phyloP scores from a whole-genome alignment of 2,797 vertebrate genomes.

The Tadarida brasiliensis region DNA sequence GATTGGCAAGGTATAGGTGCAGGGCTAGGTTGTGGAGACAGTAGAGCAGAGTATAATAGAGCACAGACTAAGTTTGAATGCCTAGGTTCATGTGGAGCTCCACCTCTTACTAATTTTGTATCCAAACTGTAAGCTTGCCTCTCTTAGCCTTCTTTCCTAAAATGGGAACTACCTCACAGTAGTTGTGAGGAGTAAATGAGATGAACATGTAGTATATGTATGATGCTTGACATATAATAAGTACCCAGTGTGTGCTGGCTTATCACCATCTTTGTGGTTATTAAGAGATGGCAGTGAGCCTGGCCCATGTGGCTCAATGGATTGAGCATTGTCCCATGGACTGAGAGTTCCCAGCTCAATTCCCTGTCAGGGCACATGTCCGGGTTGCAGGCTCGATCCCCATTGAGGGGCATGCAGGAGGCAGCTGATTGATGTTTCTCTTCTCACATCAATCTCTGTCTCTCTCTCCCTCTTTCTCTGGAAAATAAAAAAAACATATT shows the following conservation, averaged over 20 bases:
- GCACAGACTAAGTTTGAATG: neutral
- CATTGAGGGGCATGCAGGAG: too few relatives aligned
- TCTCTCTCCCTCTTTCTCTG: too few relatives aligned
- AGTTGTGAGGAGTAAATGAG: slow-evolving; percentile 15
- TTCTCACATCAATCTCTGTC: too few relatives aligned
- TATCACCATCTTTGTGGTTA: neutral
- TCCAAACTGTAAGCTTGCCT: neutral
- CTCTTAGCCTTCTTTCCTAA: neutral
- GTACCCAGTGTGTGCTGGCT: neutral
- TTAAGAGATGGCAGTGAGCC: neutral
- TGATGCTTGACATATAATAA: neutral
- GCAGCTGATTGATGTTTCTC: too few relatives aligned
- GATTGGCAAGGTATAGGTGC: neutral
- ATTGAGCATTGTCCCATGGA: too few relatives aligned
- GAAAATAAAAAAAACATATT: too few relatives aligned
- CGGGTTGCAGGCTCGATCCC: too few relatives aligned
- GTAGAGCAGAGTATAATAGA: neutral
- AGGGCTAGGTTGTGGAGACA: neutral
- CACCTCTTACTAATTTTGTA: neutral
- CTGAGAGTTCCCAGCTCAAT: too few relatives aligned
- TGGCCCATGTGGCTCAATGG: too few relatives aligned
- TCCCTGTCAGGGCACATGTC: too few relatives aligned
- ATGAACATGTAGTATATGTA: neutral
- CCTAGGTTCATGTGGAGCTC: neutral
- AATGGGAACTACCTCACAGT: neutral